Base-by-base conservation (phyloP, 2,888 invertebrate genomes). In the Leistus spinibarbis region DNA sequence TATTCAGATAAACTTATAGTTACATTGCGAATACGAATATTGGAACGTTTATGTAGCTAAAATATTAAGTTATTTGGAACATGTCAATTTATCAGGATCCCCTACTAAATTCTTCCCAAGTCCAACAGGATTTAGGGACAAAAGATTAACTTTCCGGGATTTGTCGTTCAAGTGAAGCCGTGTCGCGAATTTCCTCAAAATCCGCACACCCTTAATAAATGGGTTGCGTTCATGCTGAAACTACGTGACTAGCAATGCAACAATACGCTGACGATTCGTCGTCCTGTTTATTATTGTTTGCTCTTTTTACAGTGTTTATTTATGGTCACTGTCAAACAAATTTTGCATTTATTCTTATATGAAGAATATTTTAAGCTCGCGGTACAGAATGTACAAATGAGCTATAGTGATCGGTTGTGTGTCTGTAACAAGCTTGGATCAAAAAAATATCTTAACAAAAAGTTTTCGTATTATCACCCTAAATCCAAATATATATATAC, bases 91-190 rank as follows among this genome's bases (percentile, higher is more conserved):
- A 71, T 71, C 71, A 54, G 71, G 64, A 63, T 71, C 63, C 54
- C 54, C 54, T 71, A 24, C 23, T 64, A 64, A 63, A 64, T 71
- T 71, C 71, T 22, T 13, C 9, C 5, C 20, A 62, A 70, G 69
- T 63, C 53, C 40, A 40, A 40, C 40, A 40, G 13, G 40, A 40
- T 40, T 64, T 17, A 54, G 23, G 60, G 66, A 56, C 27, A 22
- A 57, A 56, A 65, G 57, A 73, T 73, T 73, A 66, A 73, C 72
- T 66, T 73, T 73, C 72, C 17, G 60, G 72, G 72, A 73, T 73
- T 73, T 73, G 24, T 66, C 27, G 63, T 54, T 54, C 53, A 16
- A 23, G 63, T 54, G 64, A 71, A 71, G 63, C 64, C 71, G 54
- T 71, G 71, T 71, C 64, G 54, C 64, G 64, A 71, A 71, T 71